Evolutionary conservation across 2,888 invertebrate species (phyloP), one percentile per base, ranked within the genome.

Genomic region (Ormyrus nitidulus): DNA sequence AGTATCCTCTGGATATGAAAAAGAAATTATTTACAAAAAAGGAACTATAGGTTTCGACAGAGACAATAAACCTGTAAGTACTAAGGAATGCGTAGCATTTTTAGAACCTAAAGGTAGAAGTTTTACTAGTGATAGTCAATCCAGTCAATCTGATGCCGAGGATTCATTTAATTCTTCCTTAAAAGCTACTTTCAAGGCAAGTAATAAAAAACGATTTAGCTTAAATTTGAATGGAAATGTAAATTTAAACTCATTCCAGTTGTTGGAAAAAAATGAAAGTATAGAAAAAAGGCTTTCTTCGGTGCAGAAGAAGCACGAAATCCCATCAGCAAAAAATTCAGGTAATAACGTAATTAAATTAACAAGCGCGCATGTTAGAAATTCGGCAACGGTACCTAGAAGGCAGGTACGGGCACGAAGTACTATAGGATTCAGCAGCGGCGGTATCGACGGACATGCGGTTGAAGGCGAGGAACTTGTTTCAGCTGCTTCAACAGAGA

Each of bases 101-200:
- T 51, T 62, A 61, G 49, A 62, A n/a, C 10, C 6, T 7, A 79
- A 64, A 10, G 34, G 65, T 64, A 72, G 11, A 48, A 53, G 56
- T 19, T 77, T 76, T 48, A 73, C 73, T 6, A 80, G 70, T 13
- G 77, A 80, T 13, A 78, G 68, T 44, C 72, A 80, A 9, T 82
- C 80, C 1, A 70, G 68, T 44, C 72, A 80, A 9, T 82, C 80
- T 1, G 74, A 80, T 6, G 34, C 34, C 7, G 74, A 74, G 1
- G 73, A 70, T 4, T 34, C 34, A 34, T 34, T 34, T 4, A 34
- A 0, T 9, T 34, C 2, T 10, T 46, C n/a, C 49, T 11, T n/a
- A 51, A 64, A n/a, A 59, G 0, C 51, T 7, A 13, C 68, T 7
- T 19, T 9, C 11, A 62, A 48, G 13, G 77, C 56, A 76, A 48